A percentile compares a stretch with the other conserved stretches of the same genome.
Evolutionary conservation across 2,888 invertebrate genomes (phyloP).

Genomic region (Morpho deidamia): DNA sequence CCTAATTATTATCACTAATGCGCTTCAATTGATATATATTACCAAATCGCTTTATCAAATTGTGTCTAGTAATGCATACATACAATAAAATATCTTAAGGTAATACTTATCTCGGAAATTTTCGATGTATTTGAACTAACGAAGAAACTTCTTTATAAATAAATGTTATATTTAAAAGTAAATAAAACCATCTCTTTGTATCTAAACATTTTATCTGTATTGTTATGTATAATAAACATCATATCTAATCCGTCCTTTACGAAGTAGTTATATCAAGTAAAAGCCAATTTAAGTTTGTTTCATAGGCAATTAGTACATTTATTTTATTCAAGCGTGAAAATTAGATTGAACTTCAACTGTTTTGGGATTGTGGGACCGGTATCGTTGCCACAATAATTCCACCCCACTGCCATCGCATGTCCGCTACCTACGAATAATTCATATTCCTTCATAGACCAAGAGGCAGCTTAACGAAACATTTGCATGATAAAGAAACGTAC

Average conservation of each 20-base stretch:
- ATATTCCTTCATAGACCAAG: constrained; percentile 48
- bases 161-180: too few relatives aligned
- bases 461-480: background rate
- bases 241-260: background rate
- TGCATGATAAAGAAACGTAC: too few relatives aligned
- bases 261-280: constrained; percentile 1
- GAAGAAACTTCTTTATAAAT: too few relatives aligned
- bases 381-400: constrained; percentile 51
- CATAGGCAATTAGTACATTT: constrained; percentile 14
- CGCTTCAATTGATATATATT: background rate
- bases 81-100: background rate
- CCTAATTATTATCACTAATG: constrained; percentile 7
- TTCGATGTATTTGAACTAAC: too few relatives aligned
- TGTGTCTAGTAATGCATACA: background rate
- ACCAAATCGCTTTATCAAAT: background rate
- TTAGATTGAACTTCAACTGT: constrained; percentile 15
- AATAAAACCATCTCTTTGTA: too few relatives aligned
- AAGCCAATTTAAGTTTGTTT: constrained; percentile 14
- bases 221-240: background rate
- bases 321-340: constrained; percentile 16
- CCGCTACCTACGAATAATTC: constrained; percentile 67
- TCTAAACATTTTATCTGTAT: too few relatives aligned
- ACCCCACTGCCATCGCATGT: constrained; percentile 61
- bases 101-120: too few relatives aligned
- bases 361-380: constrained; percentile 27